Conservation (phyloP, 2,888 invertebrate species). For the Synergus laeviventris region DNA sequence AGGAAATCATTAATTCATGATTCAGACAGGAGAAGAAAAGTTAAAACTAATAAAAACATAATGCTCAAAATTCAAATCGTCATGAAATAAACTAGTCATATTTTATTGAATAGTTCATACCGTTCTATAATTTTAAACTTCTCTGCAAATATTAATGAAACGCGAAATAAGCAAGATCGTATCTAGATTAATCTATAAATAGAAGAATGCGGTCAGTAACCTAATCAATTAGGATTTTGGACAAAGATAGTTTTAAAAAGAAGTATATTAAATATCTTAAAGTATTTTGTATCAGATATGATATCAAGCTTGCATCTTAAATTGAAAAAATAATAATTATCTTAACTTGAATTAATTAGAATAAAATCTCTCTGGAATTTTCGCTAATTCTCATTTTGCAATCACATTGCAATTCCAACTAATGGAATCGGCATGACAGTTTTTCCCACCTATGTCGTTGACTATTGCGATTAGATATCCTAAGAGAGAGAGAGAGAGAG, state of each 20-base stretch:
- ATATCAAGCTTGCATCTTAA: no score
- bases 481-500: no score
- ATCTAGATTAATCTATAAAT: not conserved
- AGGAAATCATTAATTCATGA: not conserved
- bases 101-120: not conserved
- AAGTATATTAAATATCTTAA: no score
- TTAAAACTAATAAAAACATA: not conserved
- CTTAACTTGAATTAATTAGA: no score
- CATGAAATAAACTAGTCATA: not conserved
- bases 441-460: constrained; percentile 52
- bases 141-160: not conserved
- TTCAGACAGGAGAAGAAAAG: not conserved
- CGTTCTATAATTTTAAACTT: not conserved
- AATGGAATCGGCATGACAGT: constrained; percentile 40
- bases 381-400: not conserved
- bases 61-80: not conserved
- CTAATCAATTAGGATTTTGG: not conserved
- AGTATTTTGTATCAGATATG: no score
- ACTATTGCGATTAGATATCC: constrained; percentile 60
- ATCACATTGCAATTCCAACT: not conserved
- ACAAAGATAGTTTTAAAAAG: no score
- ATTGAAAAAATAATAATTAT: no score
- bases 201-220: not conserved
- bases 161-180: not conserved
- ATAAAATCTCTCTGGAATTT: not conserved